Percentiles rank a stretch among this genome's conserved stretches.
Conservation (phyloP, 2,888 invertebrate species). For the Caenorhabditis becei region DNA sequence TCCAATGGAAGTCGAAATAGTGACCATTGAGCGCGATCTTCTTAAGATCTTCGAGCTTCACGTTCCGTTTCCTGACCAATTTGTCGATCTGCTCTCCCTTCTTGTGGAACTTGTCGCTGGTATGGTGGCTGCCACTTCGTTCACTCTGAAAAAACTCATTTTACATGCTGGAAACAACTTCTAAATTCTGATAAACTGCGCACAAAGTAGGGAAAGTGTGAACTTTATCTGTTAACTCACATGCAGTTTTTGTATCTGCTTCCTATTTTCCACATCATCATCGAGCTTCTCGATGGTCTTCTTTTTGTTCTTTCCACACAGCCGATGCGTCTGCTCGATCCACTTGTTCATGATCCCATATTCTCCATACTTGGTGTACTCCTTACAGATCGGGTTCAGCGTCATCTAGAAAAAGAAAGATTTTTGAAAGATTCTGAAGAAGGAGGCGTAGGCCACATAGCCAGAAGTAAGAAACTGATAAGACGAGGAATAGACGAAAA, state of each 20-base stretch:
- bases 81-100: background rate
- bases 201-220: no score
- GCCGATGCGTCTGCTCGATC: background rate
- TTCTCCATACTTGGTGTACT: background rate
- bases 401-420: background rate
- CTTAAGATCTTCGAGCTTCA: background rate
- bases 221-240: background rate
- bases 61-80: background rate
- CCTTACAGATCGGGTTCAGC: background rate
- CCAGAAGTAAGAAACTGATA: background rate
- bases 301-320: background rate
- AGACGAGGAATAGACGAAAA: background rate
- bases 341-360: slow-evolving; percentile 1
- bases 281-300: background rate
- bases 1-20: slow-evolving; percentile 4
- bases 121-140: no score
- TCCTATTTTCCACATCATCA: background rate
- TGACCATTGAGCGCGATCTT: background rate
- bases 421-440: background rate
- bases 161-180: no score
- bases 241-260: background rate
- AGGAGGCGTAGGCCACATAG: background rate
- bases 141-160: no score
- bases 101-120: no score
- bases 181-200: no score